Evolutionary conservation across 2,888 invertebrate species (phyloP), one percentile per base, ranked within the genome.

Genomic region (Hydrotaea cyrtoneurina): DNA sequence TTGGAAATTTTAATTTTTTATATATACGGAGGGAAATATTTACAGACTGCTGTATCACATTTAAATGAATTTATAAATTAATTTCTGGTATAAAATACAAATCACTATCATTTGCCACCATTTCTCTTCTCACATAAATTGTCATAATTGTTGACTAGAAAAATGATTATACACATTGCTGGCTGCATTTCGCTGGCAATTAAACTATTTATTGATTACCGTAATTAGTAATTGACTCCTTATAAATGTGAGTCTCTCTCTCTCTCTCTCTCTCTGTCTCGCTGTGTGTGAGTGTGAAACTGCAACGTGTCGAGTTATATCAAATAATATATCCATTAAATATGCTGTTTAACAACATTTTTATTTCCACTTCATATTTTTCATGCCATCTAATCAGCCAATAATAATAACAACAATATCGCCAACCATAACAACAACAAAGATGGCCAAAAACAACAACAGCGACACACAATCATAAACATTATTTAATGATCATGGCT

Each of bases 321-420:
- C 62, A 85, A 85, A 80, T 80, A 77, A 73, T 71, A 62, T 78
- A 85, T 85, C 64, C 77, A 85, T 85, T 84, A 84, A 80, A 75
- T 81, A 43, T 71, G 84, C 71, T 76, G 80, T 72, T 78, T 55
- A 81, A 76, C 80, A 81, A 78, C 80, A 78, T 81, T 78, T 81
- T 78, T 78, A 78, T 84, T 81, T 81, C 84, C 84, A 84, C 84
- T 84, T 84, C 75, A 78, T 81, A 82, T 82, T 76, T 79, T 76
- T 77, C 76, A 71, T 74, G 74, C 74, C 77, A 79, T 82, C 79
- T 77, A 75, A 81, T 57, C 66, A 59, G 59, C 57, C 50, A 77
- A 75, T 71, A 69, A 66, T 55, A 74, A 66, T 10, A 55, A 74
- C 26, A 74, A 79, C 39, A 79, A 73, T 39, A 78, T 43, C 72